A percentile compares a stretch with the other conserved stretches of the same genome.
Conservation (phyloP, 2,888 invertebrate genomes). For the Leucophenga maculata region DNA sequence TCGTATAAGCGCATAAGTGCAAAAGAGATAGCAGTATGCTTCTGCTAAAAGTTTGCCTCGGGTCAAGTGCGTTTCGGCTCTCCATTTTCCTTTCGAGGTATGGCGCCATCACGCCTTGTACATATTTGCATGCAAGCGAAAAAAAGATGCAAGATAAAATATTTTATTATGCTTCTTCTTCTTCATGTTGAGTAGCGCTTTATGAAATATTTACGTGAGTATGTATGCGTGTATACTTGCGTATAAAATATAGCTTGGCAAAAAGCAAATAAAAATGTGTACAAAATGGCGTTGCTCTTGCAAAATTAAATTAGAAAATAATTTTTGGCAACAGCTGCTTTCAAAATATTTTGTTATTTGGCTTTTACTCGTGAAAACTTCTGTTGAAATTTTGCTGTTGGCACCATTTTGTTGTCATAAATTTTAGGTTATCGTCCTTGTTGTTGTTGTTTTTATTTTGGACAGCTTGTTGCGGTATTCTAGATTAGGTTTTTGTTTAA, state of each 20-base stretch:
- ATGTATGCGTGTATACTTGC: no score
- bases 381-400: slow-evolving; percentile 37
- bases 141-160: slow-evolving; percentile 9
- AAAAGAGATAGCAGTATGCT: slow-evolving; percentile 32
- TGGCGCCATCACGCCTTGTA: background rate
- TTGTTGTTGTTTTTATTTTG: background rate
- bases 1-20: background rate
- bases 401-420: slow-evolving; percentile 21
- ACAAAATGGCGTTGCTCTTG: slow-evolving; percentile 65
- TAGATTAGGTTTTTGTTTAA: background rate
- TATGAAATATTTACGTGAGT: slow-evolving; percentile 9
- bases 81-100: slow-evolving; percentile 3
- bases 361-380: background rate
- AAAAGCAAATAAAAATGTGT: slow-evolving; percentile 55
- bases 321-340: slow-evolving; percentile 63
- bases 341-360: slow-evolving; percentile 39
- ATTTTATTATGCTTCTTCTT: background rate
- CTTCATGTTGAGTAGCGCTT: slow-evolving; percentile 21
- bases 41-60: slow-evolving; percentile 26
- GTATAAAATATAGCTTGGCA: slow-evolving; percentile 13
- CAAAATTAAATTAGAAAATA: slow-evolving; percentile 65
- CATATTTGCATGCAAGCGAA: slow-evolving; percentile 11
- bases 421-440: background rate
- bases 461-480: background rate
- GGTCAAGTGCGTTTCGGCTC: slow-evolving; percentile 44